A percentile compares a stretch with the other conserved stretches of the same genome.
phyloP scores from a whole-genome alignment of 2,797 vertebrate species.

The Thamnophis elegans region DNA sequence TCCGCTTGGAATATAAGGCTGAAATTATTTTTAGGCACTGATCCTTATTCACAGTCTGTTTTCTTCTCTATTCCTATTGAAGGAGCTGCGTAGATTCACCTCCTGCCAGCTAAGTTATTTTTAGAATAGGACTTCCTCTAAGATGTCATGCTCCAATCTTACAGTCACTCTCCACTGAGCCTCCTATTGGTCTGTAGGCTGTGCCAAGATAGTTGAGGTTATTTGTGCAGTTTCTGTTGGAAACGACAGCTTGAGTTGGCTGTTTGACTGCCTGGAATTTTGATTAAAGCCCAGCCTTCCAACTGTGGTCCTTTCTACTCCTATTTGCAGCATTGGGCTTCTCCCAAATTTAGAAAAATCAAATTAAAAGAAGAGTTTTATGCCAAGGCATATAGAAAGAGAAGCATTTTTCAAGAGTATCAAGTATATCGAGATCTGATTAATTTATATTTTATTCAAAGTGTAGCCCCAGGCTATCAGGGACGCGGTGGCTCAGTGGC shows the following conservation, averaged over 20 bases:
- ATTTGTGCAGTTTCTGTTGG: background rate
- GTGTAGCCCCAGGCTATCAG: background rate
- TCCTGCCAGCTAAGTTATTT: constrained; percentile 6
- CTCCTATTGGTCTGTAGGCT: background rate
- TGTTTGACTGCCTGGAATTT: background rate
- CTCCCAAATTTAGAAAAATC: background rate
- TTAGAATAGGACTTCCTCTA: background rate
- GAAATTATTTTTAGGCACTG: background rate
- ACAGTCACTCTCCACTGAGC: background rate
- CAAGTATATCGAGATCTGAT: background rate
- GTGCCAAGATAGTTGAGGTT: background rate
- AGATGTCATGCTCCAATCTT: background rate
- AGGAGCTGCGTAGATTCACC: background rate
- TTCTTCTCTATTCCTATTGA: background rate
- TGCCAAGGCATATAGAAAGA: too few species aligned
- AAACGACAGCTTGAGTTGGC: background rate
- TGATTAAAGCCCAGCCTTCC: background rate
- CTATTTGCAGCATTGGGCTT: background rate
- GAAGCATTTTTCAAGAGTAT: background rate
- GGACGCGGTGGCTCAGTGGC: too few species aligned
- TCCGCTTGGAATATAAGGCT: background rate
- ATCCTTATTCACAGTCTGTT: background rate
- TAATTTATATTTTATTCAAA: background rate
- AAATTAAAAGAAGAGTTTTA: background rate
- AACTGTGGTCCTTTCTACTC: background rate